Conservation (phyloP, 2,888 invertebrate species). For the Dascillus cervinus region DNA sequence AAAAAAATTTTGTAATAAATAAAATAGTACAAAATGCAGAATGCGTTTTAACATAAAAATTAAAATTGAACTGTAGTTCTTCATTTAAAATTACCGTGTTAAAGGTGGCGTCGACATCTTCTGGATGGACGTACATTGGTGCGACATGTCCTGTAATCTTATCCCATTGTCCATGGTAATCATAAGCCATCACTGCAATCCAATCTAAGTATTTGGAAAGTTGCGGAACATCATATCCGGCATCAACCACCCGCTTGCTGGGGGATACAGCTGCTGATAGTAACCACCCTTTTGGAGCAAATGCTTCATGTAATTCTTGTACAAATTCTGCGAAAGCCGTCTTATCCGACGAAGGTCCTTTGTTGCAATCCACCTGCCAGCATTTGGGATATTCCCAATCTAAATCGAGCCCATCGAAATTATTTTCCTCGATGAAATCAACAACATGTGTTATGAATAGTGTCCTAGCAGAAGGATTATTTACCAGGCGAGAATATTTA, state of each 20-base stretch:
- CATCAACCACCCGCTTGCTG: constrained; percentile 73
- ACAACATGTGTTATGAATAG: constrained; percentile 68
- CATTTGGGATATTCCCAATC: constrained; percentile 95
- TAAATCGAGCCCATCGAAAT: constrained; percentile 85
- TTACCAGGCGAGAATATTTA: constrained; percentile 78
- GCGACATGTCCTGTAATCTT: constrained; percentile 85
- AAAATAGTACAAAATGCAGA: too few species aligned
- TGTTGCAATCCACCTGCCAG: constrained; percentile 83
- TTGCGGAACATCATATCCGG: constrained; percentile 73
- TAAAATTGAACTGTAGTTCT: too few species aligned
- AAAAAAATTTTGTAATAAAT: constrained; percentile 13
- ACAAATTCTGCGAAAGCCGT: constrained; percentile 68
- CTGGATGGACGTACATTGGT: constrained; percentile 73
- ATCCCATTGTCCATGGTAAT: constrained; percentile 89
- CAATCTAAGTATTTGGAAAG: constrained; percentile 75
- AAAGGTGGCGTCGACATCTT: constrained; percentile 65
- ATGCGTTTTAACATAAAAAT: constrained; percentile 2
- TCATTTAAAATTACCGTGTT: constrained; percentile 56
- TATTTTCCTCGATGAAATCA: constrained; percentile 69
- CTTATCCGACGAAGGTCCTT: constrained; percentile 76
- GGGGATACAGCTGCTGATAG: constrained; percentile 82
- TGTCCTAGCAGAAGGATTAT: constrained; percentile 60
- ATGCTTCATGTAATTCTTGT: constrained; percentile 62
- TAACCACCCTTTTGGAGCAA: constrained; percentile 62
- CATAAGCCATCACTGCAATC: constrained; percentile 88